phyloP scores from a whole-genome alignment of 2,113 vertebrate genomes.

The Trichomycterus rosablanca region DNA sequence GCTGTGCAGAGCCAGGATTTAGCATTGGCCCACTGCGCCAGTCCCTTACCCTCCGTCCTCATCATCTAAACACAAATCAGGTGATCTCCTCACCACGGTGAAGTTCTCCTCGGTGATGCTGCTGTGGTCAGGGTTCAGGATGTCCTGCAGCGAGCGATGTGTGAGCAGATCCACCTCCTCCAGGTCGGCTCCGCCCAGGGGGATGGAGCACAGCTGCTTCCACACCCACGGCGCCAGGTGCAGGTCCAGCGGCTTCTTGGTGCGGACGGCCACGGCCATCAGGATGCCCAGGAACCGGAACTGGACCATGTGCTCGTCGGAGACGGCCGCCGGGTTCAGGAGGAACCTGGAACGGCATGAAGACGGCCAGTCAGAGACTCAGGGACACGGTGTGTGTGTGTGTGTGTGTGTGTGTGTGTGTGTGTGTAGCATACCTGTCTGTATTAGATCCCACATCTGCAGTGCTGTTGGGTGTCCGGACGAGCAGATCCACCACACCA shows the following conservation, averaged over 20 bases:
- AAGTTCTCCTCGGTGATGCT: slow-evolving; percentile 76
- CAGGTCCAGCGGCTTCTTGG: slow-evolving; percentile 74
- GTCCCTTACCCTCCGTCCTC: too few relatives aligned
- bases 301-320: slow-evolving; percentile 71
- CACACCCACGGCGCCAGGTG: slow-evolving; percentile 75
- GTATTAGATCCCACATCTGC: slow-evolving; percentile 76
- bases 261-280: slow-evolving; percentile 75
- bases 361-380: too few relatives aligned
- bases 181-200: slow-evolving; percentile 62
- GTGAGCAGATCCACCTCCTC: slow-evolving; percentile 78
- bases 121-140: slow-evolving; percentile 73
- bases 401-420: too few relatives aligned
- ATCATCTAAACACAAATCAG: too few relatives aligned
- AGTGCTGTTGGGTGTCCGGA: slow-evolving; percentile 72
- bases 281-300: slow-evolving; percentile 75
- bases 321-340: slow-evolving; percentile 65
- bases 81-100: slow-evolving; percentile 68
- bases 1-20: too few relatives aligned
- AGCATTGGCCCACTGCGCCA: too few relatives aligned
- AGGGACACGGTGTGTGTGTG: too few relatives aligned
- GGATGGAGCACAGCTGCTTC: slow-evolving; percentile 76
- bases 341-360: slow-evolving; percentile 65
- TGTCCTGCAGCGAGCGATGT: slow-evolving; percentile 68
- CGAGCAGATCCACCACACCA: slow-evolving; percentile 71
- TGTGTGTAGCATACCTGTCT: too few relatives aligned